Conservation (phyloP, 2,113 vertebrate species). For the Alosa alosa region DNA sequence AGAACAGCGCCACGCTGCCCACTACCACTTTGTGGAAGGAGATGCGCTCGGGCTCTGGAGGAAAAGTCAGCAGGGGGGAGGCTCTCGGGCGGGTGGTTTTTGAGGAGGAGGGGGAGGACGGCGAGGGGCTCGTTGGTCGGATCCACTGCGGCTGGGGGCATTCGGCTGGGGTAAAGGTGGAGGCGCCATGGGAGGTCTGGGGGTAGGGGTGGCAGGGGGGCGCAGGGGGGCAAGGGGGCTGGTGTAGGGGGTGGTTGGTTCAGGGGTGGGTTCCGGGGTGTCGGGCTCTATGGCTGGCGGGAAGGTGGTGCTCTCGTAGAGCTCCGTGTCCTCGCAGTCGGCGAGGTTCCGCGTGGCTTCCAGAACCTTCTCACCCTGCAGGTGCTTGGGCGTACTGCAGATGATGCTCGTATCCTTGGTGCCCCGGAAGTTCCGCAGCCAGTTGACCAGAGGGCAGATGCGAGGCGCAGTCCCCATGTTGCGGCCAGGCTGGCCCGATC, state of each 20-base stretch:
- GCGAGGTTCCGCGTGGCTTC: constrained; percentile 87
- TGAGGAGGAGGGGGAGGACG: constrained; percentile 52
- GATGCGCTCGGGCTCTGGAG: constrained; percentile 89
- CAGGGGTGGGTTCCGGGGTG: constrained; percentile 64
- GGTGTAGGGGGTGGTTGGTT: constrained; percentile 73
- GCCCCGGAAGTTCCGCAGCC: constrained; percentile 94
- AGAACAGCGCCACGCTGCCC: constrained; percentile 93
- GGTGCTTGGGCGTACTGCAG: constrained; percentile 92
- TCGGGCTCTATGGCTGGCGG: constrained; percentile 45
- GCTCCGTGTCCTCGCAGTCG: constrained; percentile 82
- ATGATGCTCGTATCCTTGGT: constrained; percentile 98
- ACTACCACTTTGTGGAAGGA: constrained; percentile 97
- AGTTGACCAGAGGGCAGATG: constrained; percentile 90
- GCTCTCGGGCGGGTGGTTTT: constrained; percentile 61
- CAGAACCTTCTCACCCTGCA: constrained; percentile 94
- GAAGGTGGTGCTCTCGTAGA: constrained; percentile 65
- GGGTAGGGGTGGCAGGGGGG: constrained; percentile 58
- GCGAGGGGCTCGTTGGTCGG: constrained; percentile 59
- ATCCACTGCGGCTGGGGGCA: constrained; percentile 73
- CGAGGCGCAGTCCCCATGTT: constrained; percentile 96
- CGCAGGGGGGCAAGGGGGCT: constrained; percentile 64
- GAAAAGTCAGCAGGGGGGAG: constrained; percentile 64
- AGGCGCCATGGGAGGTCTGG: constrained; percentile 77
- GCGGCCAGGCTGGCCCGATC: constrained; percentile 87
- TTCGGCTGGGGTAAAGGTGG: constrained; percentile 80